Evolutionary conservation across 2,113 vertebrate genomes (phyloP).

Genomic region (Pterocles gutturalis): DNA sequence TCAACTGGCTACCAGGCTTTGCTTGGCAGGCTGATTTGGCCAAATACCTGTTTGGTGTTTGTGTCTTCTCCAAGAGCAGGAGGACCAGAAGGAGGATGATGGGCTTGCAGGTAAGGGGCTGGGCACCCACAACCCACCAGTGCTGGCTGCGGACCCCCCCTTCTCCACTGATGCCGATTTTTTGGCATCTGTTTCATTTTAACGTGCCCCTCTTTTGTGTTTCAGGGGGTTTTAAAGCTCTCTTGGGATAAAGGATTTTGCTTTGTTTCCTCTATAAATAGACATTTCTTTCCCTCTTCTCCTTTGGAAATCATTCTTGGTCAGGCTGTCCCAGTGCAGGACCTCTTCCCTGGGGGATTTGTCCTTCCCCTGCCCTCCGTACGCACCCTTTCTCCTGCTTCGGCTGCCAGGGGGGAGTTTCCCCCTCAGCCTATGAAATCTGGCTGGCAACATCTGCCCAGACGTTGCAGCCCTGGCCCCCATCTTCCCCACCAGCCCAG

Average conservation of each 20-base stretch:
- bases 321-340: neutral
- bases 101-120: conserved; percentile 85
- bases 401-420: conserved; percentile 60
- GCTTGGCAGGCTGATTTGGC: neutral
- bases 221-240: neutral
- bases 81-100: conserved; percentile 74
- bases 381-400: neutral
- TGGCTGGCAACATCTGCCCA: conserved; percentile 75
- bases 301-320: neutral
- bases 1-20: neutral
- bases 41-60: neutral
- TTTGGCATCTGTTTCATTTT: neutral
- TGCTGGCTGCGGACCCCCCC: neutral
- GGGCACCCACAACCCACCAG: fast-evolving
- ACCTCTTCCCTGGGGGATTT: neutral
- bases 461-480: conserved; percentile 32
- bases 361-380: neutral
- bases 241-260: neutral
- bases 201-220: neutral
- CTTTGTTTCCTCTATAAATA: neutral
- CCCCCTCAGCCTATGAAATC: conserved; percentile 76
- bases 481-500: neutral
- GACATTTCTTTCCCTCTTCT: neutral
- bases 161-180: neutral
- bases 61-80: neutral